Evolutionary conservation across 2,888 invertebrate species (phyloP).

Genomic region (Cremastinae sp.): DNA sequence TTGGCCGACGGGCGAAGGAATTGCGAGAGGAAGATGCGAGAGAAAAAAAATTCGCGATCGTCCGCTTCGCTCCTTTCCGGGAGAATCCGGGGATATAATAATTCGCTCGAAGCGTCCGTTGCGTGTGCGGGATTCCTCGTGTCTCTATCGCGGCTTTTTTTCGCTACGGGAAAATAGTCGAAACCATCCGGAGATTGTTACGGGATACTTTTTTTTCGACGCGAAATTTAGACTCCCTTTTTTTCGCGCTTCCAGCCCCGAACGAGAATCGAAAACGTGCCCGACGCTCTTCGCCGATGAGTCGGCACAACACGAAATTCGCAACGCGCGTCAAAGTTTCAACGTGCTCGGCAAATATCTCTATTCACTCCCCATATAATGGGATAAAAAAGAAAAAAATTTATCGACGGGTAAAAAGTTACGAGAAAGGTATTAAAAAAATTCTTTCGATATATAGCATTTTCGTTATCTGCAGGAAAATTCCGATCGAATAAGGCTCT

Average conservation of each 20-base stretch:
- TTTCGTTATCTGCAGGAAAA: too few relatives aligned
- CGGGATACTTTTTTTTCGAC: too few relatives aligned
- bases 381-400: slow-evolving; percentile 8
- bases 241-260: too few relatives aligned
- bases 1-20: slow-evolving; percentile 37
- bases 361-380: background rate
- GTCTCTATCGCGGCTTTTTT: too few relatives aligned
- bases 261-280: too few relatives aligned
- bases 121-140: slow-evolving; percentile 71
- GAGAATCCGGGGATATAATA: slow-evolving; percentile 73
- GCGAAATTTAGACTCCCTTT: too few relatives aligned
- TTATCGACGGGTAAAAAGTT: background rate
- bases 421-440: too few relatives aligned
- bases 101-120: too few relatives aligned
- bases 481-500: too few relatives aligned
- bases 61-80: slow-evolving; percentile 66
- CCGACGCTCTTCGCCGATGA: too few relatives aligned
- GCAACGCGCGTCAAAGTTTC: slow-evolving; percentile 20
- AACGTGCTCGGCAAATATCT: slow-evolving; percentile 18
- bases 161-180: slow-evolving; percentile 46
- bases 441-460: too few relatives aligned
- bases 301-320: too few relatives aligned
- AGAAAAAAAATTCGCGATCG: slow-evolving; percentile 45
- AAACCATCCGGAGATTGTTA: slow-evolving; percentile 53
- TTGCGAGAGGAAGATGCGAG: slow-evolving; percentile 32